Base-by-base conservation (phyloP, 2,888 invertebrate species). In the Sarcophaga rosellei region DNA sequence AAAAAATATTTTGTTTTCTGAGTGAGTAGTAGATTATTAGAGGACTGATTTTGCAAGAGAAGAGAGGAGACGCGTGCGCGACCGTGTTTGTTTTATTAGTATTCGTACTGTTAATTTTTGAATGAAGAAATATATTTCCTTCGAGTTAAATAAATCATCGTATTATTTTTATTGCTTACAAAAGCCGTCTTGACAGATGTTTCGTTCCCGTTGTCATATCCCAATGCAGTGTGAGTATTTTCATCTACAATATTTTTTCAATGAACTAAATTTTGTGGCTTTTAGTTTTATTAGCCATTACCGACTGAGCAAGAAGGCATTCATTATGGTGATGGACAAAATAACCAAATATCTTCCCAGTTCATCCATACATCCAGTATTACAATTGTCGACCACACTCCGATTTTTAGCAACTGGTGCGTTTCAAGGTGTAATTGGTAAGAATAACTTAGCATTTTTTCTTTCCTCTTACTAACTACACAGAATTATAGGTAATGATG, bases 401-500 rank as follows among this genome's bases (percentile, higher is more conserved):
- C 59, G 77, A 1, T 68, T 44, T n/a, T 44, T 68, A 68, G 77
- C 68, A 4, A 77, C 77, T 44, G 77, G 77, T 59, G 68, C 68
- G 8, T 77, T 61, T 59, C 61, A 78, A 69, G 77, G 77, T 15
- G 77, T 69, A 20, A 77, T 77, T 47, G 77, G 77, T 78, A 69
- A 69, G 25, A 20, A 47, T 69, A 20, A 21, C 15, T 47, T 66
- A 66, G 12, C 44, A 35, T 35, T 44, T 44, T 17, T n/a, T 35
- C 25, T 44, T n/a, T 35, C n/a, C 21, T 6, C 53, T 70, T 53
- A 20, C 17, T 70, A 70, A 70, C 57, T 21, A 23, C 15, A 21
- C 21, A 20, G 61, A 35, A 20, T 63, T 74, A 35, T 15, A 75
- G 62, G 17, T 5, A 81, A 81, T 15, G 69, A 62, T 66, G 12